Base-by-base conservation (phyloP, 2,113 vertebrate species). In the Lepisosteus osseus region DNA sequence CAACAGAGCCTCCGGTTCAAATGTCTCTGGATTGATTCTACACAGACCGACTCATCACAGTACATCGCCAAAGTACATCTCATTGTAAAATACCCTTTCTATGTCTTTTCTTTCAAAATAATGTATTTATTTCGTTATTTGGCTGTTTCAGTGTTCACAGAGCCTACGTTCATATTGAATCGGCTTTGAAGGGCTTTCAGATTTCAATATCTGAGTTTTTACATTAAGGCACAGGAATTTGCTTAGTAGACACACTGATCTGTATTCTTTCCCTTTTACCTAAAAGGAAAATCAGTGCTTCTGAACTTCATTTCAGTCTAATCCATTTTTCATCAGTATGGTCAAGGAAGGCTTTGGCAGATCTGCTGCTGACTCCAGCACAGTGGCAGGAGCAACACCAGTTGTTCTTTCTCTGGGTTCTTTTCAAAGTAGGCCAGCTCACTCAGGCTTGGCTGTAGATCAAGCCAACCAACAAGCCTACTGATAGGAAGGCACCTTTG, bases 281-380 rank as follows among this genome's bases (percentile, higher is more conserved):
- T 51, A 51, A 51, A 51, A 9, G 9, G 47, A 51, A 51, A 9
- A 51, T 9, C 47, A 51, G 5, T 51, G 29, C 29, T 29, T 3
- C 61, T 17, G 61, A 63, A 15, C 29, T 14, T 8, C 7, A 81
- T 67, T 76, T 85, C 79, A 84, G 65, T 8, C 40, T 83, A 80
- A 86, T 63, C n/a, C 61, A 63, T 4, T 63, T 17, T 8, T 29
- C 17, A 29, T 5, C 17, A 29, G 8, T 63, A 51, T 51, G 5
- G 47, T 51, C 47, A 51, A 51, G 2, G 5, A 51, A 51, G 9
- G 5, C 47, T 51, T 9, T 29, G 61, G 61, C 29, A 17, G 17
- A 15, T 15, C 4, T 0, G 17, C 61, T 63, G 8, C n/a, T 29
- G 15, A 44, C 64, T 65, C 9, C 64, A 42, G 64, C 9, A 3